Base-by-base conservation (phyloP, 1,140 invertebrate species). In the Pseudoatta argentina region DNA sequence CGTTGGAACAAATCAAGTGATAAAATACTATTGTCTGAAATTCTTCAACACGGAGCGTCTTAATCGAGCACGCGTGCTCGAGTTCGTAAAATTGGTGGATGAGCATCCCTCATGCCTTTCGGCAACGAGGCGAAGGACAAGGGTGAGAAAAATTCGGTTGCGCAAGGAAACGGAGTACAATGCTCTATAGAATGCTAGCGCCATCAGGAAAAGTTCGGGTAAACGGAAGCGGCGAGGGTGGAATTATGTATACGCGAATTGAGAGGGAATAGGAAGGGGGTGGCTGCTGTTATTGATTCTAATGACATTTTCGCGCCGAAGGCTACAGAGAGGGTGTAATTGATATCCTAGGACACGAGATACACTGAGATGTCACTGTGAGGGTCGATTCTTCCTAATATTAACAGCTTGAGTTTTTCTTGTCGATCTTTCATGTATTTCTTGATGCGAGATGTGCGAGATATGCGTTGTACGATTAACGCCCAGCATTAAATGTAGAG, bases 281-380 rank as follows among this genome's bases (percentile, higher is more conserved):
- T 73, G 85, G 69, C 81, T 79, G 85, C 66, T 92, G 89, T 93
- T 93, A 93, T 94, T 93, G 93, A 93, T 94, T 94, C 92, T 93
- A 93, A 93, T 94, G 93, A 93, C 88, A 92, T 93, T 92, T 93
- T 94, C 93, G 89, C 92, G 93, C 93, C 93, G 87, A 89, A 87
- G 93, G 93, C 93, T 87, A 89, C 86, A 51, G 44, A 82, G 85
- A 83, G 91, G 88, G 76, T 91, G 93, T 93, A 93, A 94, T 92
- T 94, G 93, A 93, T 94, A 93, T 90, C 82, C 79, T 24, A 57
- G 81, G 79, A 90, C 64, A 51, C 27, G 66, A 77, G 67, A 83
- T 64, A 69, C 63, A 66, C 39, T 78, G 24, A 24, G 66, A 88
- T 44, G 61, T 79, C 18, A 12, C 44, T 34, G 16, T 10, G 30